phyloP scores from a whole-genome alignment of 2,113 vertebrate genomes.

The Phrynosoma platyrhinos region DNA sequence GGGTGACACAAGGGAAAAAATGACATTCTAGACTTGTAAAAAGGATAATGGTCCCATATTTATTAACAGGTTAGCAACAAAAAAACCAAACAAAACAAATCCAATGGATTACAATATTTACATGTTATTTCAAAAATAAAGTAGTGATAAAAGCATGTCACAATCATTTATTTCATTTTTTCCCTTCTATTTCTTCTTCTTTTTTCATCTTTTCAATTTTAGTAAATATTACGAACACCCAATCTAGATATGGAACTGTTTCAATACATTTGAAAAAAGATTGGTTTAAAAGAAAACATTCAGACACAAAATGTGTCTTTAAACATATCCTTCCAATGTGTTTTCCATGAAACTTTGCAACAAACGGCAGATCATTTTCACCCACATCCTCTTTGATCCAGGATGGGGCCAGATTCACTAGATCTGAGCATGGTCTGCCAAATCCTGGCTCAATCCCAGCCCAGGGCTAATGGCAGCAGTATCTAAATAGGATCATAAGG shows the following conservation, averaged over 20 bases:
- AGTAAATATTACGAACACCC: conserved; percentile 81
- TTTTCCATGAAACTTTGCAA: no score
- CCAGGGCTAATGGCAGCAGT: no score
- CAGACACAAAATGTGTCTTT: conserved; percentile 68
- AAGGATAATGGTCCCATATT: conserved; percentile 96
- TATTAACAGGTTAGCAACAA: conserved; percentile 99
- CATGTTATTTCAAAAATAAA: conserved; percentile 95
- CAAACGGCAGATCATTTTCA: no score
- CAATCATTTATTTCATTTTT: conserved; percentile 83
- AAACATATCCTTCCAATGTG: no score
- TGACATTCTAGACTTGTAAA: conserved; percentile 84
- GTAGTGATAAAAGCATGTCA: conserved; percentile 99
- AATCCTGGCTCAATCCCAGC: no score
- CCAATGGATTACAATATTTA: conserved; percentile 99
- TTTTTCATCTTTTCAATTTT: conserved; percentile 70
- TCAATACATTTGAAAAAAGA: conserved; percentile 82
- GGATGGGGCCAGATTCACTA: no score
- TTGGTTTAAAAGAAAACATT: conserved; percentile 79
- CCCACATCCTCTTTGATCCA: no score
- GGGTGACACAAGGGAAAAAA: conserved; percentile 70
- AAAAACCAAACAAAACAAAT: conserved; percentile 75
- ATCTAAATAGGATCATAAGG: no score
- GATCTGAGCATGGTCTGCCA: no score
- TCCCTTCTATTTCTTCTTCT: background rate
- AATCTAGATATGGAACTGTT: conserved; percentile 84